Evolutionary conservation across 2,888 invertebrate genomes (phyloP), one percentile per base, ranked within the genome.

Genomic region (Oithona nana): DNA sequence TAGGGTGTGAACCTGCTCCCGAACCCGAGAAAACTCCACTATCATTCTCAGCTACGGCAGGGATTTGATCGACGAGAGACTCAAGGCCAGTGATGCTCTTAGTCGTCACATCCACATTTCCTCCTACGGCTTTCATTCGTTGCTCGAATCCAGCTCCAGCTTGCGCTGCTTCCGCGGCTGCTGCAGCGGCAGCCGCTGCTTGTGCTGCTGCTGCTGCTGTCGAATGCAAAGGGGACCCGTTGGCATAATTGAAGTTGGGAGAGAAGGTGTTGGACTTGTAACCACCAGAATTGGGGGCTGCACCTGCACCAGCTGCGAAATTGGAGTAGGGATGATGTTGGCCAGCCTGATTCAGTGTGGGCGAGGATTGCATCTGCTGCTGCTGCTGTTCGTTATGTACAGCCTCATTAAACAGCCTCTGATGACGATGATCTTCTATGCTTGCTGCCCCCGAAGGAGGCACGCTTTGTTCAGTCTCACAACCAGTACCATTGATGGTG

Each of bases 41-140:
- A 26, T 62, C 62, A 24, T 56, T 62, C 49, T 52, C 65, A 59
- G 22, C 64, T 62, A 50, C 64, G 58, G 49, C 66, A 31, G 88
- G 89, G 74, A 89, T 89, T 78, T 89, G 89, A 76, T 89, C 88
- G 66, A 89, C 88, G 57, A 89, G 77, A 51, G 88, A 88, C 74
- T 89, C 88, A 56, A 89, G 77, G 24, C 88, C 89, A 22, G 88
- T 88, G 13, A 71, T 65, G 55, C 69, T 70, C 65, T 70, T 69
- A n/a, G 69, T 67, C 26, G 71, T 67, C 4, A 71, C 68, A 64
- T 71, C 71, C 59, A 68, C 64, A 24, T 68, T 61, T n/a, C n/a
- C n/a, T n/a, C n/a, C n/a, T n/a, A n/a, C n/a, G n/a, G n/a, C n/a
- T n/a, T n/a, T n/a, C n/a, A n/a, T n/a, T n/a, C n/a, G n/a, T n/a